Evolutionary conservation across 2,113 vertebrate genomes (phyloP), one percentile per base, ranked within the genome.

Genomic region (Numida meleagris): DNA sequence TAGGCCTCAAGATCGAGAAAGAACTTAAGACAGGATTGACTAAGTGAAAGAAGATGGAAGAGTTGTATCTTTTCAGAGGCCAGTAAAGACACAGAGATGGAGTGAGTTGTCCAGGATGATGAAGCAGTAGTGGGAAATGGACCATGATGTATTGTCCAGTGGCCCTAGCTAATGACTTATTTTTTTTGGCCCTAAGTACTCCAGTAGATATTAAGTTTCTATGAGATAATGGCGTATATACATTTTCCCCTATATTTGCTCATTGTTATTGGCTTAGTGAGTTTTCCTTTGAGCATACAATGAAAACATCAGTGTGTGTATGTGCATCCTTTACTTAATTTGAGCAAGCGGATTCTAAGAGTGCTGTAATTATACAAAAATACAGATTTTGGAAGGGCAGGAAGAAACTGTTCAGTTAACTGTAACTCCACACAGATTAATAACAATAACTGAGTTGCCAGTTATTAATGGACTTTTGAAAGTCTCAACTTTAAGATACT

Each of bases 391-490:
- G 45, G 66, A 79, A 80, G 53, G 45, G 70, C 12, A 57, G 83
- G 61, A 50, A 23, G 18, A 66, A 92, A 36, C 31, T 75, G 51
- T 84, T 97, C 72, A 86, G 61, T 74, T 90, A 84, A 58, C 33
- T 88, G 34, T 82, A 85, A 77, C 33, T 82, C 42, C 33, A 53
- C 46, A 66, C 20, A 61, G 68, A 91, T 95, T 93, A 92, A 67
- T 89, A 67, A 86, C 94, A 78, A 80, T 25, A 66, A 70, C 40
- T 29, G 38, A 91, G 31, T 93, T 93, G 72, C 55, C 57, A 73
- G 4, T 80, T 90, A 70, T 76, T 95, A 96, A 90, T 92, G 93
- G 65, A 68, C 57, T 95, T 73, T 57, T 78, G 92, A 79, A 80
- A 66, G 84, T 94, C 73, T 96, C 70, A 90, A 46, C 51, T 95